These are phyloP conservation scores for Balearica regulorum DNA, from an alignment of 2,797 vertebrate genomes.

Conservation along the genomic window DNA sequence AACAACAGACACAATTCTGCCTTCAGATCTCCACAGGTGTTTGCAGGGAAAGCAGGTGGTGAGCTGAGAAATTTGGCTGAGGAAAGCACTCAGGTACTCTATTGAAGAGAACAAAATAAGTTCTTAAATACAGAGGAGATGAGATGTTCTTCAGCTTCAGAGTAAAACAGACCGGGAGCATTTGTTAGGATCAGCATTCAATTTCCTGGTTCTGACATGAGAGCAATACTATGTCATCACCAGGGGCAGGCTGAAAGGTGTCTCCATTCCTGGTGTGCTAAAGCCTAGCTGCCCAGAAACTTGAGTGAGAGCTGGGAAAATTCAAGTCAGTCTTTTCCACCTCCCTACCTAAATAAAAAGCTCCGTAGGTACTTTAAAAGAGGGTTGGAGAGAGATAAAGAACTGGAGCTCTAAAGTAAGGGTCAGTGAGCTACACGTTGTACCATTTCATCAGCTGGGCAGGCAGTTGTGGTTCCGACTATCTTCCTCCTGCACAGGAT, in stretches of 20 bases:
- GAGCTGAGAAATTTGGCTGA: slow-evolving; percentile 1
- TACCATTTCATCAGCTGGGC: not conserved
- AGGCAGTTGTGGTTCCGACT: not conserved
- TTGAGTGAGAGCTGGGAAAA: not conserved
- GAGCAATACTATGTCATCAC: not conserved
- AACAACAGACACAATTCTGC: not conserved
- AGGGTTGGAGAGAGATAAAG: not conserved
- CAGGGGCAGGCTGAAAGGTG: not conserved
- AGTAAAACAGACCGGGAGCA: not conserved
- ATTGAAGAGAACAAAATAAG: not conserved
- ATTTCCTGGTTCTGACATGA: not conserved
- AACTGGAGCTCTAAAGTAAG: not conserved
- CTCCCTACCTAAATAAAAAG: not conserved
- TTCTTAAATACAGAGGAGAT: not conserved
- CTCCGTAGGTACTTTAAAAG: not conserved
- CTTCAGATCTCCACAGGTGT: not conserved
- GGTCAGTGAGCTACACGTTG: not conserved
- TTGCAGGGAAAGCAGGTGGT: not conserved
- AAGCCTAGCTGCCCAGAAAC: not conserved
- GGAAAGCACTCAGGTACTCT: not conserved
- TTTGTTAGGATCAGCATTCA: not conserved
- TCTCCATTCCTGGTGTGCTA: not conserved
- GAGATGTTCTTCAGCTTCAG: not conserved
- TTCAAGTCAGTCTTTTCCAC: not conserved
- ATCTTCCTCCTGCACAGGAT: not conserved